phyloP scores from a whole-genome alignment of 2,888 invertebrate species.

The Icerya purchasi region DNA sequence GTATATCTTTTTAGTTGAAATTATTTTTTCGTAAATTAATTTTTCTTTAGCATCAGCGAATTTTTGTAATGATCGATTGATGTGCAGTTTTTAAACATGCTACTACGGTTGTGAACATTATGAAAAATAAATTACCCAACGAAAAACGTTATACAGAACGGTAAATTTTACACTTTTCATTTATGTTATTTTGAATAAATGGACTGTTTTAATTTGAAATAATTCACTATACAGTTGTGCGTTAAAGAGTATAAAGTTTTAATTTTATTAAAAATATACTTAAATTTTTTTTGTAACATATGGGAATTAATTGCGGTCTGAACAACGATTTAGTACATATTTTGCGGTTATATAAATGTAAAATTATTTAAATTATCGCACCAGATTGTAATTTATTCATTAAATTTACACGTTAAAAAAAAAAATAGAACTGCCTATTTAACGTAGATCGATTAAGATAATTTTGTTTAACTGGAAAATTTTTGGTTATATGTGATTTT shows the following conservation, averaged over 20 bases:
- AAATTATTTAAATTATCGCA: not conserved
- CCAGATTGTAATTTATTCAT: not conserved
- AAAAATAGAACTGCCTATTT: too few relatives aligned
- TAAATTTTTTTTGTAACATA: not conserved
- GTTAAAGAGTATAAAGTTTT: not conserved
- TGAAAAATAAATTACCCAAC: slow-evolving; percentile 9
- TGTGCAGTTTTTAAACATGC: not conserved
- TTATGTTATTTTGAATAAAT: not conserved
- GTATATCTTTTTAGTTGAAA: not conserved
- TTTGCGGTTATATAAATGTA: not conserved
- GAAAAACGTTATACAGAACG: slow-evolving; percentile 13
- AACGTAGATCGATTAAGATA: too few relatives aligned
- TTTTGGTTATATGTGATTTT: not conserved
- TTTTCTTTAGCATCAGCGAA: not conserved
- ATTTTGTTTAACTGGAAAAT: not conserved
- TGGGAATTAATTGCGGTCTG: not conserved
- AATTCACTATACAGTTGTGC: not conserved
- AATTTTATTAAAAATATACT: not conserved
- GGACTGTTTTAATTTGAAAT: not conserved
- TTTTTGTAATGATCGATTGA: too few relatives aligned
- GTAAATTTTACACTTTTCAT: slow-evolving; percentile 13
- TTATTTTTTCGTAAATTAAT: not conserved
- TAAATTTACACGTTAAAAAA: not conserved
- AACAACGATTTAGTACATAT: not conserved
- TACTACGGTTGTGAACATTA: slow-evolving; percentile 9